Conservation (phyloP, 2,113 vertebrate species). For the Parus major region DNA sequence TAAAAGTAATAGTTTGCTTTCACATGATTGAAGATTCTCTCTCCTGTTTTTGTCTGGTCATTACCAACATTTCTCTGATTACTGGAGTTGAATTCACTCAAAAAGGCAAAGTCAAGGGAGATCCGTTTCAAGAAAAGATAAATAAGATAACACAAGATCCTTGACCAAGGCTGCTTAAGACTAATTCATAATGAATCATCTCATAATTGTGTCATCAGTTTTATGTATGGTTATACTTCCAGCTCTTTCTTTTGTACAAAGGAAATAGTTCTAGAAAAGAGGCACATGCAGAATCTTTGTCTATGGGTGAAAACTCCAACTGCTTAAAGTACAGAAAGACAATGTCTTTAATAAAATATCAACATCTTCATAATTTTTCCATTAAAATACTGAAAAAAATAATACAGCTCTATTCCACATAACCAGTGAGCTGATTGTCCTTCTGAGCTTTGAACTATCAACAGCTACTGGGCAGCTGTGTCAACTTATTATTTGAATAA, state of each 20-base stretch:
- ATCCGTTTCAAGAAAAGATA: not conserved
- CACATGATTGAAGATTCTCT: not conserved
- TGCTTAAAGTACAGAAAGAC: not conserved
- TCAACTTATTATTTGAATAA: conserved; percentile 35
- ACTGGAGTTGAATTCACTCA: not conserved
- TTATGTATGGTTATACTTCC: not conserved
- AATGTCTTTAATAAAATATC: not conserved
- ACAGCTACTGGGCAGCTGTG: not conserved
- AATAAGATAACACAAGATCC: not conserved
- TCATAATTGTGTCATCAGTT: not conserved
- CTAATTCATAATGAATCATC: not conserved
- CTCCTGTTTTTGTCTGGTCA: not conserved
- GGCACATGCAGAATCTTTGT: not conserved
- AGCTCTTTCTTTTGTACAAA: not conserved
- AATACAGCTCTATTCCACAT: not conserved
- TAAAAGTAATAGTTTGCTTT: not conserved
- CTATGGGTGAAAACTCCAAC: not conserved
- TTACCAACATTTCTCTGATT: not conserved
- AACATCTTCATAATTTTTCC: not conserved
- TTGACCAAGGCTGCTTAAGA: not conserved
- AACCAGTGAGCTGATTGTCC: not conserved
- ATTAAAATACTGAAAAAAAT: not conserved
- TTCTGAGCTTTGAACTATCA: not conserved
- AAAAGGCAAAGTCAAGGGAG: not conserved
- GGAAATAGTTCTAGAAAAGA: not conserved